phyloP scores from a whole-genome alignment of 1,140 invertebrate genomes.

The Phortica variegata region DNA sequence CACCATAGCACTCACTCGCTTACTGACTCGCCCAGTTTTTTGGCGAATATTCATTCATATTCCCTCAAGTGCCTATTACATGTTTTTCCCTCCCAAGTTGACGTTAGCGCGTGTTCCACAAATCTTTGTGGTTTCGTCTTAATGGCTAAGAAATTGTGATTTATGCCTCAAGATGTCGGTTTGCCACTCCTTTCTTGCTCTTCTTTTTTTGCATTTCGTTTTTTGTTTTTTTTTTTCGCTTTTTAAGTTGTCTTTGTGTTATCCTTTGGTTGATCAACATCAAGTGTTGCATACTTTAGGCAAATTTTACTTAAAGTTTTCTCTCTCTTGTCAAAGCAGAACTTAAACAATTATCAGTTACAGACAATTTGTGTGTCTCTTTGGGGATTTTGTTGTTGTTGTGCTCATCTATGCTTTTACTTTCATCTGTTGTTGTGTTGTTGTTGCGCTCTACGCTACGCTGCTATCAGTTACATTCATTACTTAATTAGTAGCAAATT shows the following conservation, averaged over 20 bases:
- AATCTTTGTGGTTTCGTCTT: conserved; percentile 52
- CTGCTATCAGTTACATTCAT: conserved; percentile 17
- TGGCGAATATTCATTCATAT: no score
- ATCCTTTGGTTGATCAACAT: conserved; percentile 30
- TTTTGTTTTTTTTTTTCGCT: conserved; percentile 12
- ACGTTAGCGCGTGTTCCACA: conserved; percentile 40
- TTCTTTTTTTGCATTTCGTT: conserved; percentile 22
- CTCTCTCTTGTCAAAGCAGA: conserved; percentile 16
- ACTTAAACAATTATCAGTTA: not conserved
- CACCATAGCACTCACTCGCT: no score
- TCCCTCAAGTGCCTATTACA: no score
- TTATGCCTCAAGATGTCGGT: conserved; percentile 49
- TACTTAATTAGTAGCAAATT: conserved; percentile 26
- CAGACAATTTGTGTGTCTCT: no score
- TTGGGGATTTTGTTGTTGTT: no score
- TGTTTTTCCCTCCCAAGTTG: conserved; percentile 31
- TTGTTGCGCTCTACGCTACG: not conserved
- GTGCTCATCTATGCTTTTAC: no score
- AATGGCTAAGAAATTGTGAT: conserved; percentile 55
- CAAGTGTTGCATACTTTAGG: conserved; percentile 23
- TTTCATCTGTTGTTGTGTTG: not conserved
- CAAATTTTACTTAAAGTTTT: conserved; percentile 12
- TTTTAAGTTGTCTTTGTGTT: conserved; percentile 10
- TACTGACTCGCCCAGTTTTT: no score
- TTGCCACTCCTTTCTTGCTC: no score